These are phyloP conservation scores for Montipora capitata DNA, from an alignment of 92 coral and sea anemone species.

Conservation along the genomic window DNA sequence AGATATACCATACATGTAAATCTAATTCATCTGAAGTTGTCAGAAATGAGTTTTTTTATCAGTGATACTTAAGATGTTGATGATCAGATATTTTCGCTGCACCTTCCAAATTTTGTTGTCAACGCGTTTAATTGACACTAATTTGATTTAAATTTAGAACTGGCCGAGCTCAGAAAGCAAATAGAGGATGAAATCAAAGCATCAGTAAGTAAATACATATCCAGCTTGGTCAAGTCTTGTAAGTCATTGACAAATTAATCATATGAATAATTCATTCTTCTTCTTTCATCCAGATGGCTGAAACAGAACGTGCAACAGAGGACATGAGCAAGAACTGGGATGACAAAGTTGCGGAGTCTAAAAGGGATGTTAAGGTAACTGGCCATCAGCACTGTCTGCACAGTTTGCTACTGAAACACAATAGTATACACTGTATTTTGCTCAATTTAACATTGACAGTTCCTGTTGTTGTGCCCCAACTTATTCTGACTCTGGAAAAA, in stretches of 20 bases:
- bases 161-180: constrained; percentile 94
- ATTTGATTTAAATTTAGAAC: constrained; percentile 67
- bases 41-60: too few relatives aligned
- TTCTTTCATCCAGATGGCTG: constrained; percentile 77
- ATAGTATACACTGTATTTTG: too few relatives aligned
- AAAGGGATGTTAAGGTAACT: constrained; percentile 76
- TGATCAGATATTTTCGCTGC: too few relatives aligned
- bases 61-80: too few relatives aligned
- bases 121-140: not conserved
- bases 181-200: constrained; percentile 94
- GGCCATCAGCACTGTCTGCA: too few relatives aligned
- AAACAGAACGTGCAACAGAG: constrained; percentile 81
- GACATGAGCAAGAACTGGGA: constrained; percentile 94
- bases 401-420: too few relatives aligned
- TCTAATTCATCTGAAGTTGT: too few relatives aligned
- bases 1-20: not conserved
- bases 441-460: too few relatives aligned
- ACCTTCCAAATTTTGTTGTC: too few relatives aligned
- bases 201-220: constrained; percentile 63
- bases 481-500: too few relatives aligned
- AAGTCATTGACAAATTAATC: not conserved
- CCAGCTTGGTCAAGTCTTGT: not conserved
- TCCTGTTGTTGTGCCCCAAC: too few relatives aligned
- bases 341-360: constrained; percentile 83
- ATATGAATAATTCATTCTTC: not conserved